Evolutionary conservation across 2,888 invertebrate genomes (phyloP).

Genomic region (Rhamphomyia laevipes): DNA sequence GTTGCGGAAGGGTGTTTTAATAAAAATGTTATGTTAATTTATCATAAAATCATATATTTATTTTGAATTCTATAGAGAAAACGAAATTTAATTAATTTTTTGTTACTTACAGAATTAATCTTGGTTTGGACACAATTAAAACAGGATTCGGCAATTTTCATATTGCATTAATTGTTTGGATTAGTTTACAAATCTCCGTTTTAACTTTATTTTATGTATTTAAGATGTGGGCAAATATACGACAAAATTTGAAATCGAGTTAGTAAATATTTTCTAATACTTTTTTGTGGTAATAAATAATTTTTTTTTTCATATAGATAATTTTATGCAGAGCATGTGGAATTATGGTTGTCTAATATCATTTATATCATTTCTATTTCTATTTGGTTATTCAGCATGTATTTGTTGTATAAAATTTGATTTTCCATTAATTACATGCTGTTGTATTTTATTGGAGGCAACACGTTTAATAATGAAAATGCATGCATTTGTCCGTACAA

Average conservation of each 20-base stretch:
- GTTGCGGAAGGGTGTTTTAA: too few relatives aligned
- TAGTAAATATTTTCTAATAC: neutral
- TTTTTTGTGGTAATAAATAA: neutral
- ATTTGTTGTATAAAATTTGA: constrained; percentile 24
- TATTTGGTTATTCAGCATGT: constrained; percentile 25
- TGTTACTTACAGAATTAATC: constrained; percentile 36
- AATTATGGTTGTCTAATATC: constrained; percentile 25
- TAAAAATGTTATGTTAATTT: too few relatives aligned
- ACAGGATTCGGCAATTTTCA: constrained; percentile 49
- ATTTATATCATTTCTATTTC: constrained; percentile 25
- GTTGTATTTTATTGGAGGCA: constrained; percentile 37
- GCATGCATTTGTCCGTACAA: constrained; percentile 67
- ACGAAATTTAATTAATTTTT: constrained; percentile 2
- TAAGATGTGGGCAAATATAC: constrained; percentile 39
- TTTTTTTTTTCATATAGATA: constrained; percentile 16
- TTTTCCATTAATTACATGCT: constrained; percentile 27
- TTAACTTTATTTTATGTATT: constrained; percentile 38
- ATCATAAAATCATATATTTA: too few relatives aligned
- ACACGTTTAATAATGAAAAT: constrained; percentile 78
- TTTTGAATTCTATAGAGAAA: too few relatives aligned
- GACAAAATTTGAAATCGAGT: constrained; percentile 16
- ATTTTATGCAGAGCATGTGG: constrained; percentile 24
- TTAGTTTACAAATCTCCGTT: constrained; percentile 38
- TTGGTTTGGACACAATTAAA: constrained; percentile 48
- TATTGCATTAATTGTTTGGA: constrained; percentile 45